A percentile compares a stretch with the other conserved stretches of the same genome.
These are phyloP conservation scores for Dendroctonus ponderosae DNA, from an alignment of 1,140 invertebrate species.

Conservation along the genomic window DNA sequence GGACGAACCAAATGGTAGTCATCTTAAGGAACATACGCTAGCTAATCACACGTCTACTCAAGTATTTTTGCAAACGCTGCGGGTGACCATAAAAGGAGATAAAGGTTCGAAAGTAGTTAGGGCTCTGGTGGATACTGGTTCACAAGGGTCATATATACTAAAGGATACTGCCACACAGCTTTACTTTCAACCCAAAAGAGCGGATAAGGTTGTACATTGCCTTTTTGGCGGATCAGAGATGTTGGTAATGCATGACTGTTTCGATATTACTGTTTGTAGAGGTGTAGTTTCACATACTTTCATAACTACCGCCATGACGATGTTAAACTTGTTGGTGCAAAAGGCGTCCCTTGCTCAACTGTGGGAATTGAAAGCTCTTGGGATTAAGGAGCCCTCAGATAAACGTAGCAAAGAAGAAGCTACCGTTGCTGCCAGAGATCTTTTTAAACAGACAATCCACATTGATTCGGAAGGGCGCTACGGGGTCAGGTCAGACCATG, in stretches of 20 bases:
- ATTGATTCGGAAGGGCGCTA: slow-evolving; percentile 17
- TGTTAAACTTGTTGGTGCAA: slow-evolving; percentile 6
- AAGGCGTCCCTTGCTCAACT: slow-evolving; percentile 5
- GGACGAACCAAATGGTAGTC: too few species aligned
- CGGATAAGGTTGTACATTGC: neutral
- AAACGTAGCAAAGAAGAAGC: neutral
- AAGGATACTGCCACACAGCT: slow-evolving; percentile 1
- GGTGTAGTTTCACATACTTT: slow-evolving; percentile 6
- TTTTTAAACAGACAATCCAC: slow-evolving; percentile 18
- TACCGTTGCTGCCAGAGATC: neutral
- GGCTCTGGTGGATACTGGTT: slow-evolving; percentile 5
- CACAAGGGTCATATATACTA: slow-evolving; percentile 1
- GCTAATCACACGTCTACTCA: neutral
- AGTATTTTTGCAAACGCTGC: slow-evolving; percentile 1
- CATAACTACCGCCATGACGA: neutral
- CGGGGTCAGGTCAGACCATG: slow-evolving; percentile 12
- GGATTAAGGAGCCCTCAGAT: neutral
- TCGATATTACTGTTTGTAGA: neutral
- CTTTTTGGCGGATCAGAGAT: slow-evolving; percentile 19
- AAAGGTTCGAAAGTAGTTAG: neutral
- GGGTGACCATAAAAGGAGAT: too few species aligned
- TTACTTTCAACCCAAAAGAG: neutral
- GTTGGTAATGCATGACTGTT: neutral
- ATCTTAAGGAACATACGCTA: too few species aligned
- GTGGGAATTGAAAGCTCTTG: slow-evolving; percentile 6